Conservation (phyloP, 1,140 invertebrate species). For the Lethrus apterus region DNA sequence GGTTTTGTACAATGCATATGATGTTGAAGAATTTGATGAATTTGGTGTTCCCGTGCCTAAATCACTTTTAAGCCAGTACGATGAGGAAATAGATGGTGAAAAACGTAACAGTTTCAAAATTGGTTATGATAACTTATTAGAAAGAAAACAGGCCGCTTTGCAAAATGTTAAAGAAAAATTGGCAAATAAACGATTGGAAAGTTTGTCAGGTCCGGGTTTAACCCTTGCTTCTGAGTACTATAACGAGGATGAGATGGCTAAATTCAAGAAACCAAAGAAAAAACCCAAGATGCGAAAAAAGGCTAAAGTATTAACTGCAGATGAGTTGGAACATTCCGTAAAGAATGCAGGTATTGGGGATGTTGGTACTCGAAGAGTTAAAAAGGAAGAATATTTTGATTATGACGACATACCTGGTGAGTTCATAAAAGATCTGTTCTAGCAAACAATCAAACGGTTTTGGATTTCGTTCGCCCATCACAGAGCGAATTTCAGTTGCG, state of each 20-base stretch:
- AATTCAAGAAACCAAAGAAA: slow-evolving; percentile 92
- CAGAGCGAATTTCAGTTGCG: too few species aligned
- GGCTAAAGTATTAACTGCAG: slow-evolving; percentile 50
- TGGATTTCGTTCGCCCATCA: too few species aligned
- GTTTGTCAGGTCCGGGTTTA: slow-evolving; percentile 57
- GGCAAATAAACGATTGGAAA: slow-evolving; percentile 65
- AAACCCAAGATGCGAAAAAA: slow-evolving; percentile 56
- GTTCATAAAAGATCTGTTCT: too few species aligned
- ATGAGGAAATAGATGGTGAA: slow-evolving; percentile 85
- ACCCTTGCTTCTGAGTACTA: slow-evolving; percentile 84
- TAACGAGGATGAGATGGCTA: slow-evolving; percentile 69
- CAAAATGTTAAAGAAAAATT: slow-evolving; percentile 51
- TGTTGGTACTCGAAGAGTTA: slow-evolving; percentile 45
- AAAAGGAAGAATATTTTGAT: slow-evolving; percentile 39
- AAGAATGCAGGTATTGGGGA: slow-evolving; percentile 45
- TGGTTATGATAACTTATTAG: slow-evolving; percentile 50
- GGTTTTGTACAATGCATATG: slow-evolving; percentile 75
- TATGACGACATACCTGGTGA: slow-evolving; percentile 49
- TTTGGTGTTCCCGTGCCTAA: slow-evolving; percentile 64
- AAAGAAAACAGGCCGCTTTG: slow-evolving; percentile 43
- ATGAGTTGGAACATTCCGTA: slow-evolving; percentile 46
- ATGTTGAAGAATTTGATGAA: slow-evolving; percentile 79
- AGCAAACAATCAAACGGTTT: too few species aligned
- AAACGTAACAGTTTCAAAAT: slow-evolving; percentile 75
- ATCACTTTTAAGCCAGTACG: slow-evolving; percentile 83